These are phyloP conservation scores for Gallinago stenura DNA, from an alignment of 2,797 vertebrate genomes.

Conservation along the genomic window DNA sequence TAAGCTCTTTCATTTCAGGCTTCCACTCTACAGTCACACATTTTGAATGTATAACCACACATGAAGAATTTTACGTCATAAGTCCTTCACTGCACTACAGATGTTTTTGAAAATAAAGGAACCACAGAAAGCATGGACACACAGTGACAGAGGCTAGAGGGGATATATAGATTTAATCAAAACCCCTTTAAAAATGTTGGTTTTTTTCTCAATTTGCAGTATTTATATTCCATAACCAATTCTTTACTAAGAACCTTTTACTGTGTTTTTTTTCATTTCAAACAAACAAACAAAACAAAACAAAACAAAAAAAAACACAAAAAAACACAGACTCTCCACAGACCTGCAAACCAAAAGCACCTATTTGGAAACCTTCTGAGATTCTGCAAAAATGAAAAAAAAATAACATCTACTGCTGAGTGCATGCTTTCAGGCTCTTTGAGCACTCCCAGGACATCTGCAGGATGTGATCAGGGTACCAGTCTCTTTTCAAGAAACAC, in stretches of 20 bases:
- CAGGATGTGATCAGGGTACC: not conserved
- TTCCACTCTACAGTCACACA: not conserved
- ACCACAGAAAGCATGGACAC: not conserved
- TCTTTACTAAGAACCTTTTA: not conserved
- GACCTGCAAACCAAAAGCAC: not conserved
- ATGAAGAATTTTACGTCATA: conserved; percentile 1
- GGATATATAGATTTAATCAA: not conserved
- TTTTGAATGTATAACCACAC: conserved; percentile 11
- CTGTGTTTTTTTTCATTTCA: not conserved
- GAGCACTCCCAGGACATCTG: not conserved
- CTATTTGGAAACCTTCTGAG: not conserved
- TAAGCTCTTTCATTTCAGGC: conserved; percentile 26
- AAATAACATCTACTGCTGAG: not conserved
- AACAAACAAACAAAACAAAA: not conserved
- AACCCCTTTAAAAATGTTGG: not conserved
- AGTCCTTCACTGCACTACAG: not conserved
- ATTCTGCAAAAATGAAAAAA: not conserved
- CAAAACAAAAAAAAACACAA: not conserved
- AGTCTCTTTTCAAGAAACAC: not conserved
- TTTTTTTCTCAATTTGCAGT: not conserved
- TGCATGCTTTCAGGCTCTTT: not conserved
- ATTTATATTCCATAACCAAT: not conserved
- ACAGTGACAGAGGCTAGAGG: not conserved
- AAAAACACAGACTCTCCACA: not conserved
- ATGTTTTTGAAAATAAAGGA: not conserved